Evolutionary conservation across 2,797 vertebrate genomes (phyloP).

Genomic region (Erpetoichthys calabaricus): DNA sequence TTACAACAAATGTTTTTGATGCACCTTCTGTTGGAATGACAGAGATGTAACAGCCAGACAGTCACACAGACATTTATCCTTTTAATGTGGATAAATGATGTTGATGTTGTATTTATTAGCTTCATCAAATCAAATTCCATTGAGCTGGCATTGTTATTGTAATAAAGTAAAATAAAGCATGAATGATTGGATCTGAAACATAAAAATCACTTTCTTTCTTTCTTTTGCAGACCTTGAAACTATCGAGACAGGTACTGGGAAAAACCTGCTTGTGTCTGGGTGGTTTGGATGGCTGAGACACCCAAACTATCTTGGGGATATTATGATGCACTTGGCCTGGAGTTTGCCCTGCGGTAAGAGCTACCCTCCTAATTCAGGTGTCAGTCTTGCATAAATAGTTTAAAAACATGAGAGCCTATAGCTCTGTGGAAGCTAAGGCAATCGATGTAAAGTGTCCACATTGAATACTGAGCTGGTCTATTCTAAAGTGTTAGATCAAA

Average conservation of each 20-base stretch:
- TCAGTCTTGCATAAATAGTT: not conserved
- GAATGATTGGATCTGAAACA: no score
- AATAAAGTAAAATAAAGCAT: no score
- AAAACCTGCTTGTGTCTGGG: conserved; percentile 25
- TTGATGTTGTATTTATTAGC: no score
- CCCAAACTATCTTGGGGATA: conserved; percentile 28
- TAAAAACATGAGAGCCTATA: not conserved
- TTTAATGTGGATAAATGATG: no score
- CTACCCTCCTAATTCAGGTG: not conserved
- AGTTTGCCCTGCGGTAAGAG: conserved; percentile 25
- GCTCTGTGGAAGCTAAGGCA: not conserved
- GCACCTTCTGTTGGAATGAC: no score
- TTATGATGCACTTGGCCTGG: conserved; percentile 26
- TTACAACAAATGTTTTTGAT: no score
- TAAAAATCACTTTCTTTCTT: no score
- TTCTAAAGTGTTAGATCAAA: no score
- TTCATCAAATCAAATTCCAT: no score
- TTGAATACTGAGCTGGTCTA: not conserved
- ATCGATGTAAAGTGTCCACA: not conserved
- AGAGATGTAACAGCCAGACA: no score
- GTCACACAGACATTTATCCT: no score
- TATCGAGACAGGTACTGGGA: conserved; percentile 19
- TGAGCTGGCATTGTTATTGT: no score
- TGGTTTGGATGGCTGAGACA: conserved; percentile 32
- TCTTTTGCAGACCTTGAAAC: conserved; percentile 17